Evolutionary conservation across 2,113 vertebrate species (phyloP), one percentile per base, ranked within the genome.

Genomic region (Chelonoidis abingdonii): DNA sequence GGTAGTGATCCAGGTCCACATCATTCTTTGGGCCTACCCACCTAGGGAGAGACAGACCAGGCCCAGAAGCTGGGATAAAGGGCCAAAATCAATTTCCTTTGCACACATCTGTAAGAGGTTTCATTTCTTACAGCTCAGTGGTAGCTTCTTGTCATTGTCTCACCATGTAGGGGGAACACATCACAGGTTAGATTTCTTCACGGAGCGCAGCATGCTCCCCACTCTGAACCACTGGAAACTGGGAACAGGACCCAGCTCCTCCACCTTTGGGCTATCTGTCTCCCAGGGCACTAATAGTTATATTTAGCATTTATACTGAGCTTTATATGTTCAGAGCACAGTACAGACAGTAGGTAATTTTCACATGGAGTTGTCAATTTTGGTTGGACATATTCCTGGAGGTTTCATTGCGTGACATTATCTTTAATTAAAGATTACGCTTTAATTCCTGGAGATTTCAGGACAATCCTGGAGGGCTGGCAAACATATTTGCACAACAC

Each of bases 41-140:
- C 13, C 24, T 8, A 3, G 1, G 14, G 54, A 69, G n/a, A 0
- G 0, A 89, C 8, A 84, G 89, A 21, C 38, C 14, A 47, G 0
- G 3, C 56, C 38, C 72, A 41, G 90, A 83, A 65, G n/a, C 44
- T 59, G 21, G 50, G 44, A 57, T 78, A 89, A 91, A 72, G 38
- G 90, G 29, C 50, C 13, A 81, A 79, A 38, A 76, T 31, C 59
- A 47, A n/a, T 90, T 90, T 92, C 81, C 79, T 79, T 75, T 38
- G 12, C 16, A 8, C 38, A 91, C 50, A 88, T 81, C 80, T 82
- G 87, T 57, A 16, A 94, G 94, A 75, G 1, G 27, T 83, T 89
- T 93, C 19, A 21, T 21, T 87, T 96, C 27, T 76, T 19, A 83
- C 86, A 27, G 82, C 19, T 8, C 31, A 35, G 19, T 21, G n/a